Base-by-base conservation (phyloP, 1,140 invertebrate species). In the Archivesica marissinica region DNA sequence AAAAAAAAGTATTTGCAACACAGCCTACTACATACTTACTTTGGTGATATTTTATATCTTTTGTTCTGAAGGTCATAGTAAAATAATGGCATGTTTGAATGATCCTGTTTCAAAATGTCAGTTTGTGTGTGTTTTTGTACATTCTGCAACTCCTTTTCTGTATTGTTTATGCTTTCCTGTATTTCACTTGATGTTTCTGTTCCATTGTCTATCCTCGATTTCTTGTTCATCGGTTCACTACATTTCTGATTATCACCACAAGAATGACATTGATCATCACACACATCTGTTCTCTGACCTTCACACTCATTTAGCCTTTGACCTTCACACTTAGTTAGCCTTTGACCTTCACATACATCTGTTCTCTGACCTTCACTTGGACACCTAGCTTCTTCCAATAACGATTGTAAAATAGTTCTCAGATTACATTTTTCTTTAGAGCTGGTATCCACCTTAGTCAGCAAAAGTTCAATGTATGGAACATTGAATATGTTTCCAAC, bases 51-150 rank as follows among this genome's bases (percentile, higher is more conserved):
- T 41, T 33, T 44, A 50, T 72, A 75, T 64, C 50, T 74, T 30
- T 74, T 74, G 0, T 33, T 74, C 30, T 83, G 68, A 2, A 83
- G 0, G 61, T 75, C 47, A 41, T 83, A 83, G 44, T 83, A 83
- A 41, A 83, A 83, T 17, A 83, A 35, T 28, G 80, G 80, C 54
- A 72, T 75, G 30, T 66, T 59, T 2, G 44, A 2, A 33, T 4
- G 6, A 35, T 30, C 15, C 72, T 75, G 20, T 25, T 70, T 39
- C 33, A 2, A 3, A 44, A n/a, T 47, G 2, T 44, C 15, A 20
- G 23, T 23, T 13, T 28, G 41, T 23, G 9, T 44, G 20, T 44
- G 15, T 44, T 4, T 13, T 39, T 39, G 33, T 25, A 7, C n/a
- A 11, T 11, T 39, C 35, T 68, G 2, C 2, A 25, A 44, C 35